phyloP scores from a whole-genome alignment of 2,797 vertebrate genomes.

The Eulemur albifrons region DNA sequence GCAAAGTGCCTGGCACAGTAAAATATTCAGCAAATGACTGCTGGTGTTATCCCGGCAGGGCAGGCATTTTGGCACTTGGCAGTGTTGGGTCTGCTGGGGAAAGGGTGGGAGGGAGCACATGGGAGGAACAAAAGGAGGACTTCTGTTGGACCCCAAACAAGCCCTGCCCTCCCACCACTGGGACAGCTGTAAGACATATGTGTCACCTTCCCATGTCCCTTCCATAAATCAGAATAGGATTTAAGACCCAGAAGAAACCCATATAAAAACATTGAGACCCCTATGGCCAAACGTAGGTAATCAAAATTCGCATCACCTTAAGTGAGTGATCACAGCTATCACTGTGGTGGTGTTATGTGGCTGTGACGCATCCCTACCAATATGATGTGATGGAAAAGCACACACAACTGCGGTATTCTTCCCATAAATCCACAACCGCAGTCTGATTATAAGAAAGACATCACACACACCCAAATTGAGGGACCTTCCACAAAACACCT shows the following conservation, averaged over 20 bases:
- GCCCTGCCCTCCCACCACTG: not conserved
- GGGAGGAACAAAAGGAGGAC: not conserved
- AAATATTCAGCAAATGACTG: not conserved
- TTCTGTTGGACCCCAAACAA: not conserved
- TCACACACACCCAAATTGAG: not conserved
- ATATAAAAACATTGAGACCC: not conserved
- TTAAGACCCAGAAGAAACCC: not conserved
- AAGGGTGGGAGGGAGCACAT: not conserved
- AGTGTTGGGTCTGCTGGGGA: not conserved
- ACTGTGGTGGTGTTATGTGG: too few relatives aligned
- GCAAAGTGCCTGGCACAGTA: not conserved
- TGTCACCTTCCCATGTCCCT: not conserved
- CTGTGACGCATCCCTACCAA: not conserved
- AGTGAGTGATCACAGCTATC: not conserved
- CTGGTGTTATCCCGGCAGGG: not conserved
- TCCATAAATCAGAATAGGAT: not conserved
- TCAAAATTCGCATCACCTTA: not conserved
- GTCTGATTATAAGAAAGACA: not conserved
- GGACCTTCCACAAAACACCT: not conserved
- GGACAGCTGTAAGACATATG: not conserved
- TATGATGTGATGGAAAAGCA: rapidly evolving
- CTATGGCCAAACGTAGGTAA: not conserved
- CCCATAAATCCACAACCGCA: not conserved
- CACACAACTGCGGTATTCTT: not conserved
- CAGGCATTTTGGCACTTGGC: rapidly evolving